Evolutionary conservation across 2,888 invertebrate genomes (phyloP).

Genomic region (Plemyria rubiginata): DNA sequence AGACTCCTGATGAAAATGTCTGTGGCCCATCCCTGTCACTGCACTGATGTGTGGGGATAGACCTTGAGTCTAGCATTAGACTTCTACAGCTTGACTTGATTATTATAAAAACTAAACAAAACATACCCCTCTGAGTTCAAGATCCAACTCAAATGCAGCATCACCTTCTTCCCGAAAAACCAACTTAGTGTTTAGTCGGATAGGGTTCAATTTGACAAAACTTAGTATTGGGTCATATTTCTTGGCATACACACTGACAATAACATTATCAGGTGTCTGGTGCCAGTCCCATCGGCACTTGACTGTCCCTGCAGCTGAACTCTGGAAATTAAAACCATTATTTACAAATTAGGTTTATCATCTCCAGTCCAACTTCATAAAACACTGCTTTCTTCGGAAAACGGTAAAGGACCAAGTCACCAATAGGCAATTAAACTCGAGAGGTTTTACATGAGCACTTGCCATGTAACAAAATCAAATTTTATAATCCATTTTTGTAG

Average conservation of each 20-base stretch:
- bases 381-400: too few relatives aligned
- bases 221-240: conserved; percentile 92
- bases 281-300: conserved; percentile 97
- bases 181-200: conserved; percentile 90
- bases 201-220: conserved; percentile 92
- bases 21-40: too few relatives aligned
- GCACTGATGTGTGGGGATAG: too few relatives aligned
- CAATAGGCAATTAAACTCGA: too few relatives aligned
- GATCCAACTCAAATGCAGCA: conserved; percentile 89
- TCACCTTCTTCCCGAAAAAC: conserved; percentile 91
- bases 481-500: too few relatives aligned
- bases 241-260: conserved; percentile 96
- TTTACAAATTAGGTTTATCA: too few relatives aligned
- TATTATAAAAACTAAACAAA: background rate
- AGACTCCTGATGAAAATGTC: too few relatives aligned
- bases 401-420: too few relatives aligned
- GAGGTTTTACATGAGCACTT: too few relatives aligned
- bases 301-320: conserved; percentile 80
- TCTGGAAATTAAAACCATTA: conserved; percentile 59
- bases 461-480: too few relatives aligned
- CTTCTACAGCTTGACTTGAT: background rate
- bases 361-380: too few relatives aligned
- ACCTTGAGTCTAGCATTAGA: too few relatives aligned
- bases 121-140: conserved; percentile 92
- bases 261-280: conserved; percentile 94